Evolutionary conservation across 2,888 invertebrate genomes (phyloP), one percentile per base, ranked within the genome.

Genomic region (Coecobrya sp.): DNA sequence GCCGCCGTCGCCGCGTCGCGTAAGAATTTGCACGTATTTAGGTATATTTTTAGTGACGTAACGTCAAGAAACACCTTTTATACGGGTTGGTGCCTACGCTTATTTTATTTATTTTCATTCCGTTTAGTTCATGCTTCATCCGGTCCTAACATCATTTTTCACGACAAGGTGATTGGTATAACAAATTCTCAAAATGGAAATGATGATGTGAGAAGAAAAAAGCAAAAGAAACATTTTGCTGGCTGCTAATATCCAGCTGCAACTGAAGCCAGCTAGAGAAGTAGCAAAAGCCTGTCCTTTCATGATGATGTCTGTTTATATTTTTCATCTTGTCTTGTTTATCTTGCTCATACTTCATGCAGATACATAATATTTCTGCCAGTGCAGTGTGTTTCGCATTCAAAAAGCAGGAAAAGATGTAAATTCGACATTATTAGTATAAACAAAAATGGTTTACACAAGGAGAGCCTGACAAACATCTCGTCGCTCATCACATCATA

Each of bases 361-460:
- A n/a, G n/a, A n/a, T n/a, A 76, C 45, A 76, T 52, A 52, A 19
- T 73, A 73, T 73, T 73, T 73, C 36, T 42, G 55, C 30, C 30
- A 25, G 65, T 68, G 30, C 13, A 5, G 8, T 42, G 16, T 36
- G 42, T 36, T 42, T 42, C 11, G 4, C 36, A 73, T 73, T 49
- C 16, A 81, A 59, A 30, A 76, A 22, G 73, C 42, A 42, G 30
- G 52, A 81, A 55, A 81, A 55, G 81, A 81, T 81, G 81, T 81
- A 81, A 81, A 81, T 81, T 55, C 81, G 27, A 19, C 55, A 59
- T 87, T 76, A 59, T 81, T 81, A 89, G 65, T 84, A 68, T 89
- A 82, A 82, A 89, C 89, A 89, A 86, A 81, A 86, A 91, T 87
- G 52, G 91, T 91, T 91, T 91, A 91, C 86, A 91, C 27, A 91